These are phyloP conservation scores for Drosophila virilis DNA, from an alignment of 1,140 invertebrate species.

Conservation along the genomic window DNA sequence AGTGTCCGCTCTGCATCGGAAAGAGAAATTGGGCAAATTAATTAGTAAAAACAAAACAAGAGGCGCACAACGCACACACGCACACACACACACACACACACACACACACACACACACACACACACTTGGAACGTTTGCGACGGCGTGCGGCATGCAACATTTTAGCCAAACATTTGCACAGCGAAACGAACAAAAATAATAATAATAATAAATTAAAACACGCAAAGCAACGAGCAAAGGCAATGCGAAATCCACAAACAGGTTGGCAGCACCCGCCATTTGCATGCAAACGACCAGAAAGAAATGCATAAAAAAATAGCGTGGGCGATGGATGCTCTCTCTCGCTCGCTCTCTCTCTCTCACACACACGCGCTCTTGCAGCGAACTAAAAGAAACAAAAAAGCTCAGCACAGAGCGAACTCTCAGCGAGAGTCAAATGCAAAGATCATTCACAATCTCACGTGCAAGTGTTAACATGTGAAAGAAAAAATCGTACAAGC, in stretches of 20 bases:
- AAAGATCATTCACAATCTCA: slow-evolving; percentile 29
- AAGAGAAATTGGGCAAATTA: slow-evolving; percentile 7
- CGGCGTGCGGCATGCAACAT: slow-evolving; percentile 47
- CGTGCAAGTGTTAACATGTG: too few species aligned
- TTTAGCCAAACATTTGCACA: slow-evolving; percentile 18
- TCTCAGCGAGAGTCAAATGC: not conserved
- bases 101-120: slow-evolving; percentile 36
- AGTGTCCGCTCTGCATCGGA: slow-evolving; percentile 67
- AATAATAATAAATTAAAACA: slow-evolving; percentile 11
- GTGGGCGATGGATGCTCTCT: not conserved
- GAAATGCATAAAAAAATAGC: slow-evolving; percentile 12
- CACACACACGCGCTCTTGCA: not conserved
- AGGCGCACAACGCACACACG: slow-evolving; percentile 21
- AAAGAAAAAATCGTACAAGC: too few species aligned
- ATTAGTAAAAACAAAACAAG: slow-evolving; percentile 1
- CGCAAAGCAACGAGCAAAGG: not conserved
- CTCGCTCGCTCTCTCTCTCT: slow-evolving; percentile 8
- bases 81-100: slow-evolving; percentile 27
- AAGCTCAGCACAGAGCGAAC: not conserved
- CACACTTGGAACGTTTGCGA: slow-evolving; percentile 50
- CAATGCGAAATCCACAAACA: slow-evolving; percentile 26
- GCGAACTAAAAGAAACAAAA: not conserved
- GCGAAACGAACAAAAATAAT: slow-evolving; percentile 6
- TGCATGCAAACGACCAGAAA: slow-evolving; percentile 11
- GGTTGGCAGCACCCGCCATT: slow-evolving; percentile 41